These are phyloP conservation scores for Drosophila acutilabella DNA, from an alignment of 2,888 invertebrate genomes.

Conservation along the genomic window DNA sequence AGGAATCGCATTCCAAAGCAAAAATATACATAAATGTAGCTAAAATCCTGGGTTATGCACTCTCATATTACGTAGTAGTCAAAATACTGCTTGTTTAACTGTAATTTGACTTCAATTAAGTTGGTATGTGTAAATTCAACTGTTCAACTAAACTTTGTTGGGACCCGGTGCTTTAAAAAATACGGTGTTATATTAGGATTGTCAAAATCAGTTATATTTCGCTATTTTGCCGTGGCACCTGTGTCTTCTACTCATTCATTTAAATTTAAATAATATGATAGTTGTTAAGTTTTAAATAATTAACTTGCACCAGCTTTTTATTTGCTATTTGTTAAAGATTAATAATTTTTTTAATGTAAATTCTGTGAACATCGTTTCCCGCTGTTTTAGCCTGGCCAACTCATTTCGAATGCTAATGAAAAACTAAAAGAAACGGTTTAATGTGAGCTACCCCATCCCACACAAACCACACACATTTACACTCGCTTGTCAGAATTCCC, in stretches of 20 bases:
- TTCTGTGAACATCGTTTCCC: background rate
- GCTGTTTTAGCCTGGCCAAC: constrained; percentile 24
- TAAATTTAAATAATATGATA: too few relatives aligned
- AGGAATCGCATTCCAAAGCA: background rate
- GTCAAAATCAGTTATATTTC: too few relatives aligned
- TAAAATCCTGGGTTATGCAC: constrained; percentile 2
- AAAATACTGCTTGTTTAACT: too few relatives aligned
- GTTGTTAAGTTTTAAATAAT: background rate
- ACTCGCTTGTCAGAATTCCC: constrained; percentile 22
- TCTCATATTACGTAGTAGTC: too few relatives aligned
- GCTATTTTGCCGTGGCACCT: too few relatives aligned
- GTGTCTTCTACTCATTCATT: too few relatives aligned
- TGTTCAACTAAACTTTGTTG: too few relatives aligned
- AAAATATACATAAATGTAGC: background rate
- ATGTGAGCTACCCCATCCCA: background rate
- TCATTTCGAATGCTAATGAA: constrained; percentile 42
- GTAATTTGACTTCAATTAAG: too few relatives aligned
- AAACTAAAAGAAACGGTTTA: constrained; percentile 34
- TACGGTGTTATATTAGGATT: too few relatives aligned
- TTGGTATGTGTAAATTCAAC: too few relatives aligned
- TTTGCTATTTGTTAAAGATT: constrained; percentile 21
- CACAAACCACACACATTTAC: constrained; percentile 13
- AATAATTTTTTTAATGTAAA: constrained; percentile 41
- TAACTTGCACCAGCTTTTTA: constrained; percentile 19
- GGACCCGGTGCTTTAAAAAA: too few relatives aligned